Conservation (phyloP, 2,888 invertebrate species). For the Megalurothrips usitatus region DNA sequence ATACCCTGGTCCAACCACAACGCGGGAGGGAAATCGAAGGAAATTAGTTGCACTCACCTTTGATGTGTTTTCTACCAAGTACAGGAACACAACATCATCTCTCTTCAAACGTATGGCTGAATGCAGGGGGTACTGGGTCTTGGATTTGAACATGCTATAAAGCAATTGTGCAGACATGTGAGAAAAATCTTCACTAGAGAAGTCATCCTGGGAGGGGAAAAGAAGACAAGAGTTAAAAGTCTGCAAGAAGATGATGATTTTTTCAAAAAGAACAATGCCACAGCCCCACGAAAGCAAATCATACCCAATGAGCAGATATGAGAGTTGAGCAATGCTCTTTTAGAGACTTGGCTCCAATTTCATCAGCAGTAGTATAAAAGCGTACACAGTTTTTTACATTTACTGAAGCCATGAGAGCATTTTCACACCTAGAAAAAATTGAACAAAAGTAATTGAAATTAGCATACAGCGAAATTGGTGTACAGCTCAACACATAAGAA, state of each 20-base stretch:
- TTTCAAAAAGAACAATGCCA: constrained; percentile 13
- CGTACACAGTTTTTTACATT: constrained; percentile 76
- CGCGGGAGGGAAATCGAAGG: not conserved
- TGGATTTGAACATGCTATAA: constrained; percentile 85
- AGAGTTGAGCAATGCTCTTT: constrained; percentile 84
- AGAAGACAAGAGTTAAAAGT: not conserved
- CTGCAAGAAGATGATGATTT: not conserved
- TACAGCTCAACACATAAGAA: constrained; percentile 11
- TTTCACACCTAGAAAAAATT: constrained; percentile 74
- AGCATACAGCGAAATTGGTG: constrained; percentile 3
- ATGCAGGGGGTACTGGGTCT: constrained; percentile 83
- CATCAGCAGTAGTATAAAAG: constrained; percentile 91
- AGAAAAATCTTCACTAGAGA: constrained; percentile 76
- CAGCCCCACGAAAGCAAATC: constrained; percentile 31
- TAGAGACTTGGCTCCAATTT: constrained; percentile 73
- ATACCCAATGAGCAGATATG: constrained; percentile 88
- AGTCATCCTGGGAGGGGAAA: constrained; percentile 56
- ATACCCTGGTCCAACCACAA: not conserved
- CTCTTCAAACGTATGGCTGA: constrained; percentile 80
- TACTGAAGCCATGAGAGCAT: constrained; percentile 78
- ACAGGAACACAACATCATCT: constrained; percentile 93
- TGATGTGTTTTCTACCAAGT: constrained; percentile 82
- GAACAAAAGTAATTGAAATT: constrained; percentile 27
- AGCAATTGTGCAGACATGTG: constrained; percentile 88
- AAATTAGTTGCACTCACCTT: constrained; percentile 62